Evolutionary conservation across 2,113 vertebrate species (phyloP), one percentile per base, ranked within the genome.

Genomic region (Aspiorhynchus laticeps): DNA sequence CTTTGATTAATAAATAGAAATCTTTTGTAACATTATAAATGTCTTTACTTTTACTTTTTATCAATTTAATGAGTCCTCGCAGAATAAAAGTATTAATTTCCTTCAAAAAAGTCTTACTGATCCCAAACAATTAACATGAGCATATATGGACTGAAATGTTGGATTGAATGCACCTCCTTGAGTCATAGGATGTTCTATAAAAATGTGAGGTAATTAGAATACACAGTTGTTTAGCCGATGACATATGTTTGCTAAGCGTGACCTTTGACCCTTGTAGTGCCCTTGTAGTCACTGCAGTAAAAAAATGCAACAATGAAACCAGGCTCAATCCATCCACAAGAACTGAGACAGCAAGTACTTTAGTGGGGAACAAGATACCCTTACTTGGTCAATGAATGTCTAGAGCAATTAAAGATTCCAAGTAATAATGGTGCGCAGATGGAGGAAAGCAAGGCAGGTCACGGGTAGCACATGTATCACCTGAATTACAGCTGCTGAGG

Each of bases 331-430:
- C 73, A 28, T 43, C 48, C 51, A 61, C 53, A 89, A 89, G 87
- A 90, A 85, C 86, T 59, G 80, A 91, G 88, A 91, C 86, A 89
- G 87, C 86, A 89, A 71, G 69, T 81, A 71, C 73, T 91, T 88
- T 93, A 92, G 93, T 90, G 46, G 90, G 83, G 88, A 94, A 93
- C 88, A 91, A 85, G 92, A 90, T 91, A 92, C 90, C 87, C 88
- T 92, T 92, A 90, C 90, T 93, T 93, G 93, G 90, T 94, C 93
- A 94, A 94, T 94, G 91, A 94, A 95, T 91, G 93, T 94, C 94
- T 93, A 88, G 86, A 89, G 91, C 94, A 95, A 95, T 95, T 94
- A 95, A 92, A 93, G 92, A 90, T 89, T 85, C 87, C 53, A 85
- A 61, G 77, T 94, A 93, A 93, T 91, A 92, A 90, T 89, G 83